phyloP scores from a whole-genome alignment of 2,888 invertebrate species.

The Melikaiella ostensackeni region DNA sequence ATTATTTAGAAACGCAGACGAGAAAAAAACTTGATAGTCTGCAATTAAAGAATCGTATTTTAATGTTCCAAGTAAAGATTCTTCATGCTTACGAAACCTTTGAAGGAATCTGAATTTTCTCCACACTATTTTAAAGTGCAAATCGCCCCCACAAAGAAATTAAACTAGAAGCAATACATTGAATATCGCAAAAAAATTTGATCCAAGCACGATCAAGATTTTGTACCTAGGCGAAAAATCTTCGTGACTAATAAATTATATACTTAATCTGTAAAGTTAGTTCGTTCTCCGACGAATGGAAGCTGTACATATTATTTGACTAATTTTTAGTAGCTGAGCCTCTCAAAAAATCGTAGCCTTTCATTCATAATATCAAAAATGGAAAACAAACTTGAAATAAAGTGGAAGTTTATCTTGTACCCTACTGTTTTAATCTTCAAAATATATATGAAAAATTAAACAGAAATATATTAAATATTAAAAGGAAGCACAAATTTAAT shows the following conservation, averaged over 20 bases:
- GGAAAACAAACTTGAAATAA: background rate
- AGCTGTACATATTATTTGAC: slow-evolving; percentile 49
- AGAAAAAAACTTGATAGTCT: background rate
- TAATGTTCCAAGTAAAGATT: background rate
- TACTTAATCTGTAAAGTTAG: slow-evolving; percentile 44
- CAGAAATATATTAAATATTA: background rate
- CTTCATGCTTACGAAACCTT: background rate
- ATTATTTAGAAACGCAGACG: background rate
- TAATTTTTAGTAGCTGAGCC: slow-evolving; percentile 44
- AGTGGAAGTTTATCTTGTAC: background rate
- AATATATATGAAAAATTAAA: background rate
- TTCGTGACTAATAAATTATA: slow-evolving; percentile 22
- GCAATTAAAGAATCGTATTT: background rate
- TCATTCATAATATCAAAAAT: slow-evolving; percentile 37
- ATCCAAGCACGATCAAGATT: background rate
- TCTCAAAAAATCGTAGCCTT: slow-evolving; percentile 56
- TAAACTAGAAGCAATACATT: slow-evolving; percentile 24
- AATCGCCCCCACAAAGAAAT: background rate
- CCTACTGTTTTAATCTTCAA: background rate
- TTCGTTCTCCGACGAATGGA: slow-evolving; percentile 51
- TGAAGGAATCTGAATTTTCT: background rate
- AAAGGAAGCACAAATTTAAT: slow-evolving; percentile 5
- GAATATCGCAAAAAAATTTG: background rate
- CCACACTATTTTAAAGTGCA: background rate
- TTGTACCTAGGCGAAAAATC: background rate